Conservation (phyloP, 23 tunicate genomes). For the Diplosoma virens region DNA sequence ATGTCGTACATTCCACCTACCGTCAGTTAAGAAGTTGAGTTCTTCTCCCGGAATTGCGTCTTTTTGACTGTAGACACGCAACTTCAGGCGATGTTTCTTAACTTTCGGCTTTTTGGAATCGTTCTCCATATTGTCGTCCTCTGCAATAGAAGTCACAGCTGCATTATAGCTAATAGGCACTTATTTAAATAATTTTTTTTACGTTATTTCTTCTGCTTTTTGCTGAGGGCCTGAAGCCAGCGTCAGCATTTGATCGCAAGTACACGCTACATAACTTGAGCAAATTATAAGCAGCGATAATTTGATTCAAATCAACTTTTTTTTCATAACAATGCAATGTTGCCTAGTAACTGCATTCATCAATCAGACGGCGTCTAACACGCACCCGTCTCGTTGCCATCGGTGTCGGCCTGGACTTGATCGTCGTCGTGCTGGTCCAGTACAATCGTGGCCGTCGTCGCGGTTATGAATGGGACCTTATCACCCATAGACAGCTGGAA, state of each 20-base stretch:
- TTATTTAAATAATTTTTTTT: not conserved
- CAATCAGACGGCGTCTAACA: no score
- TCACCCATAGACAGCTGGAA: slow-evolving; percentile 59
- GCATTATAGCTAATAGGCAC: not conserved
- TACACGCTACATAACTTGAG: no score
- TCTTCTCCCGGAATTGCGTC: slow-evolving; percentile 35
- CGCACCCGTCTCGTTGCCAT: slow-evolving; percentile 73
- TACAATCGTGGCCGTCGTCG: slow-evolving; percentile 81
- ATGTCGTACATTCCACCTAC: no score
- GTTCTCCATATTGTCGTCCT: slow-evolving; percentile 51
- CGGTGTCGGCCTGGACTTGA: slow-evolving; percentile 26
- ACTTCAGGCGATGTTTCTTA: slow-evolving; percentile 67
- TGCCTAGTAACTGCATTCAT: no score
- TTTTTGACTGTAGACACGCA: slow-evolving; percentile 90
- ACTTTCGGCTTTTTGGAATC: slow-evolving; percentile 29
- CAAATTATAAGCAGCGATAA: no score
- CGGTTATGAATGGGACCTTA: slow-evolving; percentile 64
- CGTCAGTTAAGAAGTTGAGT: slow-evolving; percentile 4
- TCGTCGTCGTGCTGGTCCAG: slow-evolving; percentile 51
- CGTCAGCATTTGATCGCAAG: no score
- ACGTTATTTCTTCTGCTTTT: not conserved
- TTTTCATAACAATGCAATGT: no score
- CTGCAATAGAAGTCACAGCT: no score
- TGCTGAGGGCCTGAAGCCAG: not conserved
- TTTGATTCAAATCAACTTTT: no score